Base-by-base conservation (phyloP, 2,797 vertebrate species). In the Lithobates sylvaticus region DNA sequence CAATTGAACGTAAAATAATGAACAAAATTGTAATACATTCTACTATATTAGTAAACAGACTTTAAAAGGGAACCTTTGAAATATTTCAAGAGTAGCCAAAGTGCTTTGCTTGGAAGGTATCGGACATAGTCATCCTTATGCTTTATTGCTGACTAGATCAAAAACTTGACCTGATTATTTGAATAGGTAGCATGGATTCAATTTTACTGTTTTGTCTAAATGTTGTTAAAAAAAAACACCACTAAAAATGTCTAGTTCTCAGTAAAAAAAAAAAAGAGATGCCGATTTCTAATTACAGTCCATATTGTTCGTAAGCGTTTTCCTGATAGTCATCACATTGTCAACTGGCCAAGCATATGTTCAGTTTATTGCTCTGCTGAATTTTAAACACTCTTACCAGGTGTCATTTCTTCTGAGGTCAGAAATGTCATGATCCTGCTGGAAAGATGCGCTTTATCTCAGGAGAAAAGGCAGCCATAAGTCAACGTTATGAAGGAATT, bases 301-400 rank as follows among this genome's bases (percentile, higher is more conserved):
- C 70, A 72, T 27, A 64, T 34, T 71, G 67, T 69, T 39, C 13
- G 36, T 27, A 16, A 26, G 36, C 29, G 64, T 69, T 67, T 36
- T 44, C 21, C 78, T 54, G 79, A 58, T 58, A 26, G 54, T 73
- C 70, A 64, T 73, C 54, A 39, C 47, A 64, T 54, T 65, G 54
- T 81, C 70, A 58, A 82, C 54, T 65, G 70, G n/a, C 54, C 32
- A 6, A 82, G 58, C 80, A 82, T 65, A 73, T 74, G 54, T 72
- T 71, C 26, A 42, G 16, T 29, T 68, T 70, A 34, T 72, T 61
- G 54, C 50, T 58, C 7, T 54, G 50, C 18, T 72, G 68, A 61
- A 26, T 81, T 27, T 72, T 73, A 61, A 81, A 39, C 34, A 72
- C 34, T n/a, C 42, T 58, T 70, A 71, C 68, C 47, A 80, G 27